A percentile compares a stretch with the other conserved stretches of the same genome.
Conservation (phyloP, 2,113 vertebrate species). For the Zosterops hypoxanthus region DNA sequence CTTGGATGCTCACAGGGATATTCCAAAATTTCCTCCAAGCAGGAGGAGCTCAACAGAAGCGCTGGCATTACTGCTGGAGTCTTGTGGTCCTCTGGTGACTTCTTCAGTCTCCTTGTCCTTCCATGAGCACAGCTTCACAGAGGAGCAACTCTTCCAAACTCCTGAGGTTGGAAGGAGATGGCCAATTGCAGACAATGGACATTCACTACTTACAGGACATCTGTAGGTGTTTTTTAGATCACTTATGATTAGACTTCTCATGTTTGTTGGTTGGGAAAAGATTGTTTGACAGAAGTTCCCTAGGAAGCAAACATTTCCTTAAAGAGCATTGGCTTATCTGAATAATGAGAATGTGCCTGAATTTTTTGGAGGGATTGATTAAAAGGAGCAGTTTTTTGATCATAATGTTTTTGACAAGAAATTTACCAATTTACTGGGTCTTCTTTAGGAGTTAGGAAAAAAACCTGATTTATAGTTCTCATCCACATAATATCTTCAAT, state of each 20-base stretch:
- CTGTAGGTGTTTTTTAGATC: neutral
- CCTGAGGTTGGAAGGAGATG: neutral
- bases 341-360: neutral
- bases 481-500: neutral
- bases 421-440: neutral
- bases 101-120: neutral
- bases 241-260: neutral
- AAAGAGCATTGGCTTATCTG: neutral
- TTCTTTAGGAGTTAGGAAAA: neutral
- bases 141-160: neutral
- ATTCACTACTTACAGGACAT: neutral
- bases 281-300: neutral
- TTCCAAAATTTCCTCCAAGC: neutral
- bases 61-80: accelerated
- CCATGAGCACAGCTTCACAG: neutral
- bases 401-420: neutral
- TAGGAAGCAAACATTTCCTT: neutral
- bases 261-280: neutral
- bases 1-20: neutral
- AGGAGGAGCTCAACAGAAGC: neutral
- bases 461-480: neutral
- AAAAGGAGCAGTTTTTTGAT: neutral
- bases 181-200: neutral
- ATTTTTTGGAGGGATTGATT: neutral
- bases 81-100: neutral